Conservation (phyloP, 2,113 vertebrate genomes). For the Dicerorhinus sumatrensis region DNA sequence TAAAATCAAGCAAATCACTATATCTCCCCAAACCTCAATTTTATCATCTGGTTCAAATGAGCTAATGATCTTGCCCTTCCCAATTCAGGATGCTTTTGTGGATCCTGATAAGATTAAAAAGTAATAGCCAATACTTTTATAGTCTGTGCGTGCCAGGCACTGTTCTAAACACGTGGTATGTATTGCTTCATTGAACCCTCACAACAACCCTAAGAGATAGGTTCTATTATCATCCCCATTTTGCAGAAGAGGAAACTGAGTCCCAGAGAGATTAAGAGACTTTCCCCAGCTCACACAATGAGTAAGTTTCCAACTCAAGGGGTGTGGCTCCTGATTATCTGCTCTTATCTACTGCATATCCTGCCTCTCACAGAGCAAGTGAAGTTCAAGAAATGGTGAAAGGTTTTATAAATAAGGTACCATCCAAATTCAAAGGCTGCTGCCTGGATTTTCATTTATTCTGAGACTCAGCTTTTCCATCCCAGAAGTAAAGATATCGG, state of each 20-base stretch:
- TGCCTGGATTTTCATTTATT: slow-evolving; percentile 82
- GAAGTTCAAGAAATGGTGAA: background rate
- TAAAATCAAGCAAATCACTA: background rate
- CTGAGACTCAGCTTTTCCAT: background rate
- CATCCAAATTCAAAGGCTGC: background rate
- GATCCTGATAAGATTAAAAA: background rate
- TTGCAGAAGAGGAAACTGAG: background rate
- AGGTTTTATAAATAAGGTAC: background rate
- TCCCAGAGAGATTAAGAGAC: background rate
- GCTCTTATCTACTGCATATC: background rate
- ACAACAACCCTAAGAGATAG: background rate
- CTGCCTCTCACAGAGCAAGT: background rate
- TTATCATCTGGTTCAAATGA: slow-evolving; percentile 8
- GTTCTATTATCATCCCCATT: background rate
- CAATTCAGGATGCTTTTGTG: slow-evolving; percentile 8
- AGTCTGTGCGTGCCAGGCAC: background rate
- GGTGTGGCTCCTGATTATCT: background rate
- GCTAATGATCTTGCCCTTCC: background rate
- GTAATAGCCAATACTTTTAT: background rate
- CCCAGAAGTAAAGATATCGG: background rate
- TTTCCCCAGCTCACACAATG: background rate
- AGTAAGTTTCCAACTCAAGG: background rate
- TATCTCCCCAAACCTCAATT: background rate
- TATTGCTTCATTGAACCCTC: background rate
- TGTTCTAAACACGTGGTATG: background rate